phyloP scores from a whole-genome alignment of 2,113 vertebrate genomes.

The Oreochromis niloticus region DNA sequence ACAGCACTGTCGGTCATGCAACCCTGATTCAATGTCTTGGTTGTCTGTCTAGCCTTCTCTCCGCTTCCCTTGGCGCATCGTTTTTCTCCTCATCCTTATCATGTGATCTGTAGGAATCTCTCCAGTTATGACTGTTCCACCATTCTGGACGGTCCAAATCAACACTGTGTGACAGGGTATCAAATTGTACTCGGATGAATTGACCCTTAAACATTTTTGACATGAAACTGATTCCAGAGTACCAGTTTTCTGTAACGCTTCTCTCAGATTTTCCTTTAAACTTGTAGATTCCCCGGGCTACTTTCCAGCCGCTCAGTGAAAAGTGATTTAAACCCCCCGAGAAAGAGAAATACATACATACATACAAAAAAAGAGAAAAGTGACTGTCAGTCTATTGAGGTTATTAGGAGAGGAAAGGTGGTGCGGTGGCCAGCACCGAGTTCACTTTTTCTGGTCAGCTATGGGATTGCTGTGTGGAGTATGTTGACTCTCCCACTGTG shows the following conservation, averaged over 20 bases:
- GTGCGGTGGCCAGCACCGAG: neutral
- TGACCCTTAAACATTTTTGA: neutral
- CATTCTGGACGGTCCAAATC: neutral
- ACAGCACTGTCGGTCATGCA: constrained; percentile 36
- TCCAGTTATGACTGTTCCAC: neutral
- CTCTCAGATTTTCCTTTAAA: neutral
- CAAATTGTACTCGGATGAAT: neutral
- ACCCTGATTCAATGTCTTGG: constrained; percentile 44
- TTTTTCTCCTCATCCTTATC: constrained; percentile 5
- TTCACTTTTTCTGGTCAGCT: neutral
- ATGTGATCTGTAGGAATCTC: neutral
- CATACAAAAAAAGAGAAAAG: neutral
- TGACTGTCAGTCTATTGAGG: neutral
- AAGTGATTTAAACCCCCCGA: neutral
- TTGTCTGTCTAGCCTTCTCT: constrained; percentile 3
- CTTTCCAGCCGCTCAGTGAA: neutral
- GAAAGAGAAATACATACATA: neutral
- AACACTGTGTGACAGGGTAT: neutral
- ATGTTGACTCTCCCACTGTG: neutral
- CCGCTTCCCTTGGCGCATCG: neutral
- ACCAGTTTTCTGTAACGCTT: neutral
- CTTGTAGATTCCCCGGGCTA: neutral
- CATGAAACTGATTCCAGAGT: neutral
- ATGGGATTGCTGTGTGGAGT: neutral
- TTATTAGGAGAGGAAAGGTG: neutral